These are phyloP conservation scores for Petromus typicus DNA, from an alignment of 2,113 vertebrate species.

Conservation along the genomic window DNA sequence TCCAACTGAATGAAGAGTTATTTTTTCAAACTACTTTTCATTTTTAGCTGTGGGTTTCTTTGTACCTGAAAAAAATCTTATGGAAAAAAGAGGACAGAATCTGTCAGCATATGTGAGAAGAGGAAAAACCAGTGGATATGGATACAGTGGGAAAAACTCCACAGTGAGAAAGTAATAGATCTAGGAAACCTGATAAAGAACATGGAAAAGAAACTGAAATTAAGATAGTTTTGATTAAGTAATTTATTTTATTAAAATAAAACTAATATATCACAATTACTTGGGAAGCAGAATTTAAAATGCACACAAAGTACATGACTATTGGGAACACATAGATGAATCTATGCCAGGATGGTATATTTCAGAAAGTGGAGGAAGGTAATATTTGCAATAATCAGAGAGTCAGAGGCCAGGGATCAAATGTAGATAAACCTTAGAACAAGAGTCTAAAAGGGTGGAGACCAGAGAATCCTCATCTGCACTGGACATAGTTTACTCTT, in stretches of 20 bases:
- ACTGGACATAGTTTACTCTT: too few relatives aligned
- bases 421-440: neutral
- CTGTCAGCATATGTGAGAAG: neutral
- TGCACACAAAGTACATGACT: neutral
- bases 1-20: neutral
- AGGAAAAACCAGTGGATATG: neutral
- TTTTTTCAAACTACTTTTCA: neutral
- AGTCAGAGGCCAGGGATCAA: neutral
- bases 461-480: neutral
- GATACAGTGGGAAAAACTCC: neutral
- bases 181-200: neutral
- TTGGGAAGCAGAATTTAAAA: neutral
- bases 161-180: neutral
- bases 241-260: constrained; percentile 6
- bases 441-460: neutral
- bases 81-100: neutral
- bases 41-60: neutral
- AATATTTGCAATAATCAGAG: neutral
- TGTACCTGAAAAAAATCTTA: neutral
- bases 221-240: neutral
- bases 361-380: neutral
- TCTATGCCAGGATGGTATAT: neutral
- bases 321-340: neutral
- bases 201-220: neutral
- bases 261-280: neutral